These are phyloP conservation scores for Tapirus terrestris DNA, from an alignment of 2,113 vertebrate species.

Conservation along the genomic window DNA sequence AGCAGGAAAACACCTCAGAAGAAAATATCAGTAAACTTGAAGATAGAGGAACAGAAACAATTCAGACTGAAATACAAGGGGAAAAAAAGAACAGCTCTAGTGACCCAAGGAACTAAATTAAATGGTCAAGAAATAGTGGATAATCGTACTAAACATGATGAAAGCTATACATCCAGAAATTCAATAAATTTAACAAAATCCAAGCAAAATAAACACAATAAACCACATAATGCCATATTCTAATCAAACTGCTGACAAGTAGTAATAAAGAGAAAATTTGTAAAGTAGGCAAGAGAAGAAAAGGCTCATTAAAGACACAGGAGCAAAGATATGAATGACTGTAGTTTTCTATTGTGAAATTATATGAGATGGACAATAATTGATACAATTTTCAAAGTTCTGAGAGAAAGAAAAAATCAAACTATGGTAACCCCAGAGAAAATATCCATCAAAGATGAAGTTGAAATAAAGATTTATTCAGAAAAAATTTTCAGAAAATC, in stretches of 20 bases:
- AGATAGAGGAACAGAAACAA: not conserved
- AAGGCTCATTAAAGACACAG: not conserved
- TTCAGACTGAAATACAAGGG: not conserved
- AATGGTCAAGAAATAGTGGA: not conserved
- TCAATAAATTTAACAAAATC: not conserved
- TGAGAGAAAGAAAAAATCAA: not conserved
- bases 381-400: not conserved
- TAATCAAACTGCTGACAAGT: not conserved
- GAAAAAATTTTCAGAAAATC: not conserved
- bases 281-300: not conserved
- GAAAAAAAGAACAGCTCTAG: not conserved
- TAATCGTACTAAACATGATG: not conserved
- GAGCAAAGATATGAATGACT: not conserved
- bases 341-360: not conserved
- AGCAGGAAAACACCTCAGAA: not conserved
- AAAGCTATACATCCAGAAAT: not conserved
- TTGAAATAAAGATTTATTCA: not conserved
- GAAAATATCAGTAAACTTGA: not conserved
- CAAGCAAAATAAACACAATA: not conserved
- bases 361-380: not conserved
- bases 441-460: not conserved
- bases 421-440: not conserved
- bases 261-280: not conserved
- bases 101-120: not conserved
- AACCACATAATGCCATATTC: not conserved